Evolutionary conservation across 2,888 invertebrate genomes (phyloP).

Genomic region (Drosophila colorata): DNA sequence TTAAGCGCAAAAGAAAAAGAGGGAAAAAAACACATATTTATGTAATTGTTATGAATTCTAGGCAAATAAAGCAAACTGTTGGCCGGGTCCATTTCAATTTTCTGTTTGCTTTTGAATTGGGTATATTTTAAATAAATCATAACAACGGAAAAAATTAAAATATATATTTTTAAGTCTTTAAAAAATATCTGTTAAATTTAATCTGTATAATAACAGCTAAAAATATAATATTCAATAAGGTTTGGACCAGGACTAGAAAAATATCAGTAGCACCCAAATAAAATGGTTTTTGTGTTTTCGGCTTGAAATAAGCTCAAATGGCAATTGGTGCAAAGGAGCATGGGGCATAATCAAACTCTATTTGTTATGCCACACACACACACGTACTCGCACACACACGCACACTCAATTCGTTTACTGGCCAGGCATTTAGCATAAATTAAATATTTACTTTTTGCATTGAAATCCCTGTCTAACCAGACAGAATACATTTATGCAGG

Average conservation of each 20-base stretch:
- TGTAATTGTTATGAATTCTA: slow-evolving; percentile 53
- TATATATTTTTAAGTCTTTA: too few species aligned
- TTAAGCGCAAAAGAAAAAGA: slow-evolving; percentile 28
- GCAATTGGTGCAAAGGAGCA: slow-evolving; percentile 18
- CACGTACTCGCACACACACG: slow-evolving; percentile 10
- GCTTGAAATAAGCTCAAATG: not conserved
- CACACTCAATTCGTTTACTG: slow-evolving; percentile 36
- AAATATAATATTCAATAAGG: too few species aligned
- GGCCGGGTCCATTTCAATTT: slow-evolving; percentile 14
- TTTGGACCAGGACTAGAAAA: not conserved
- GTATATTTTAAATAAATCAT: slow-evolving; percentile 1
- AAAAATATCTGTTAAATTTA: too few species aligned
- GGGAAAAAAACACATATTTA: not conserved
- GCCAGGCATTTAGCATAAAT: slow-evolving; percentile 63
- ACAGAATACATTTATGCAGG: slow-evolving; percentile 57
- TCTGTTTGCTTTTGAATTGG: slow-evolving; percentile 18
- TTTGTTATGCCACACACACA: slow-evolving; percentile 56
- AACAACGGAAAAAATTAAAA: too few species aligned
- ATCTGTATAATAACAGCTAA: not conserved
- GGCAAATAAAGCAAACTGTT: slow-evolving; percentile 53
- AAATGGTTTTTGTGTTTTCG: slow-evolving; percentile 14
- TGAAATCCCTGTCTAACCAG: slow-evolving; percentile 33
- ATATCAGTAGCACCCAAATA: too few species aligned
- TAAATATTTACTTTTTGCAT: slow-evolving; percentile 53
- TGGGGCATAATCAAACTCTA: slow-evolving; percentile 5